Conservation (phyloP, 2,888 invertebrate genomes). For the Scelioninae gen. 1 region DNA sequence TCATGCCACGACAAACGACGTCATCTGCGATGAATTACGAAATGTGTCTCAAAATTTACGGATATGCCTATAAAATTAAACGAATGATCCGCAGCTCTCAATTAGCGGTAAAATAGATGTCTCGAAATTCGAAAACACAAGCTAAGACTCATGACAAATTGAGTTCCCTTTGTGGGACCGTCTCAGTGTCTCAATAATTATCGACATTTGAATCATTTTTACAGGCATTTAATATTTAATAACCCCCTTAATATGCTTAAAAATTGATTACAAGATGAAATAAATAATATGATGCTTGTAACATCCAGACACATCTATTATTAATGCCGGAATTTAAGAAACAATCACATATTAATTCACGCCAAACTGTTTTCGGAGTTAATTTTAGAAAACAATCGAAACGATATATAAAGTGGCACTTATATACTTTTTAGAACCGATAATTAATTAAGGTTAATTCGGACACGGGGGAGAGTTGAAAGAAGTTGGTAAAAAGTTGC, state of each 20-base stretch:
- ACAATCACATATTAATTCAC: background rate
- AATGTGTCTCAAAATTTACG: constrained; percentile 21
- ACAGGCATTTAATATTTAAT: background rate
- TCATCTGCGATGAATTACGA: constrained; percentile 42
- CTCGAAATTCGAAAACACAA: constrained; percentile 3
- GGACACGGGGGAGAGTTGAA: constrained; percentile 22
- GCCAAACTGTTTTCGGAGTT: constrained; percentile 5
- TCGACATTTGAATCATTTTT: background rate
- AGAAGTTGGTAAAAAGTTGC: constrained; percentile 46
- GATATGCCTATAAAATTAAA: constrained; percentile 50
- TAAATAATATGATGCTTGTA: background rate
- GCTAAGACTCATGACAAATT: constrained; percentile 25
- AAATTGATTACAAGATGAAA: background rate
- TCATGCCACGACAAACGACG: constrained; percentile 41
- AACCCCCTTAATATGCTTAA: background rate
- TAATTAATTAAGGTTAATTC: constrained; percentile 51
- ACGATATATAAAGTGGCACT: background rate
- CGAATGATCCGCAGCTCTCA: constrained; percentile 42
- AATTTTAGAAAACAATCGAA: constrained; percentile 7
- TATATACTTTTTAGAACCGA: background rate
- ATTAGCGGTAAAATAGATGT: constrained; percentile 58
- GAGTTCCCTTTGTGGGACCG: background rate
- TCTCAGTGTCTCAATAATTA: background rate
- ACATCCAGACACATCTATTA: too few species aligned
- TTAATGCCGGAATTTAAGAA: background rate